A percentile compares a stretch with the other conserved stretches of the same genome.
These are phyloP conservation scores for Bombus confusus DNA, from an alignment of 1,140 invertebrate species.

Conservation along the genomic window DNA sequence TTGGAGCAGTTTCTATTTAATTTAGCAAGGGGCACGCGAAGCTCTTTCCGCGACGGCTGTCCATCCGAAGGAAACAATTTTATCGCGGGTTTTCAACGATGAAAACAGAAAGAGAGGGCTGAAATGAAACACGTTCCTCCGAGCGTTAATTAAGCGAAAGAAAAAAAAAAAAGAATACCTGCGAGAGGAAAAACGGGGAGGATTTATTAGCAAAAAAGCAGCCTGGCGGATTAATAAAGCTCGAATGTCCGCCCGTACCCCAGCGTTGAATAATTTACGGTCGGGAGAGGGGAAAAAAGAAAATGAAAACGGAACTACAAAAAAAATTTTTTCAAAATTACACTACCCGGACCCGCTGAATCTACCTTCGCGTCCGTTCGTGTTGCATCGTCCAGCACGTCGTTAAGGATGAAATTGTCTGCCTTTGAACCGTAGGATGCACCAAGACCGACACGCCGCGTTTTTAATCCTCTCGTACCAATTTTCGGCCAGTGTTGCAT, in stretches of 20 bases:
- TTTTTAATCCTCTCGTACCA: neutral
- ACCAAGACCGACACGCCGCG: neutral
- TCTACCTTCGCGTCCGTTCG: conserved; percentile 2
- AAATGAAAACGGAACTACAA: neutral
- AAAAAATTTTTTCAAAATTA: neutral
- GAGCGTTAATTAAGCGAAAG: conserved; percentile 26
- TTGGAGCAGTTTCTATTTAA: too few species aligned
- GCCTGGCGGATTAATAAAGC: conserved; percentile 25
- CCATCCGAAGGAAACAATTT: neutral
- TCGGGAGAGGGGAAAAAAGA: too few species aligned
- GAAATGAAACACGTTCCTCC: neutral
- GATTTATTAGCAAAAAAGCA: conserved; percentile 27
- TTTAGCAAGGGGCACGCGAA: too few species aligned
- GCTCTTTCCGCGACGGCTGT: too few species aligned
- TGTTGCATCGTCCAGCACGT: neutral
- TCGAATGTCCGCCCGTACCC: neutral
- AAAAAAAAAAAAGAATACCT: neutral
- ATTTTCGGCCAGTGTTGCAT: too few species aligned
- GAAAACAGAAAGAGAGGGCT: neutral
- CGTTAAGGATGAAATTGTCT: neutral
- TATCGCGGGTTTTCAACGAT: neutral
- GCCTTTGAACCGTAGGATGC: neutral
- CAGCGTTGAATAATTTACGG: conserved; percentile 27
- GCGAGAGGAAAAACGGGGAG: neutral
- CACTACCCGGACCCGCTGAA: neutral